These are phyloP conservation scores for Sebastes dallii DNA, from an alignment of 2,797 vertebrate genomes.

Conservation along the genomic window DNA sequence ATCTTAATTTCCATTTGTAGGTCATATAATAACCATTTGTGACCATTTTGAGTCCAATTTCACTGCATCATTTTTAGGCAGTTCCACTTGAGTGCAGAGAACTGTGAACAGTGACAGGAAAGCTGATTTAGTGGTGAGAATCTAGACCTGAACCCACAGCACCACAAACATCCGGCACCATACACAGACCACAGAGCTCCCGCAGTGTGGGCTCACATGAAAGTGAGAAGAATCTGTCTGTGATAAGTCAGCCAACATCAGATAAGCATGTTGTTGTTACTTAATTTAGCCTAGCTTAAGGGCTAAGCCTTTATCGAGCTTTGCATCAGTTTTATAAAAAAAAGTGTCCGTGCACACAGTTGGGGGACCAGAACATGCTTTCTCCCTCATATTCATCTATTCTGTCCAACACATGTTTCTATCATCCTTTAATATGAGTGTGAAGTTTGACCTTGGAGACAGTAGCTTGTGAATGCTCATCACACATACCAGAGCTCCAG, in stretches of 20 bases:
- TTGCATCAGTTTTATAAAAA: constrained; percentile 14
- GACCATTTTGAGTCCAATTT: too few relatives aligned
- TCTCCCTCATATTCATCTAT: not conserved
- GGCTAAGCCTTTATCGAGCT: constrained; percentile 1
- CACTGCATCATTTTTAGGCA: not conserved
- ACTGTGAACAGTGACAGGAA: not conserved
- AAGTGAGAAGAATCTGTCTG: not conserved
- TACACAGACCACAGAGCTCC: too few relatives aligned
- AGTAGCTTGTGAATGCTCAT: not conserved
- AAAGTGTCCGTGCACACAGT: not conserved
- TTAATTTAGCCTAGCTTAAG: constrained; percentile 2
- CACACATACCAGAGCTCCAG: not conserved
- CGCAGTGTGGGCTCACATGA: not conserved
- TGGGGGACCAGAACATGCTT: not conserved
- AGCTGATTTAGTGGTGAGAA: not conserved
- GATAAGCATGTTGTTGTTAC: constrained; percentile 22
- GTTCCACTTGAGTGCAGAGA: not conserved
- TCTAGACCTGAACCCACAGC: constrained; percentile 2
- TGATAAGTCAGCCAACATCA: constrained; percentile 10
- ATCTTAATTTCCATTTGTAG: too few relatives aligned
- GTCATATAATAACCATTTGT: too few relatives aligned
- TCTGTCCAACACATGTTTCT: not conserved
- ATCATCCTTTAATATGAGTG: not conserved
- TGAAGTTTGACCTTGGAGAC: not conserved
- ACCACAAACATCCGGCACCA: not conserved